A percentile compares a stretch with the other conserved stretches of the same genome.
phyloP scores from a whole-genome alignment of 2,113 vertebrate genomes.

The Macrotis lagotis region DNA sequence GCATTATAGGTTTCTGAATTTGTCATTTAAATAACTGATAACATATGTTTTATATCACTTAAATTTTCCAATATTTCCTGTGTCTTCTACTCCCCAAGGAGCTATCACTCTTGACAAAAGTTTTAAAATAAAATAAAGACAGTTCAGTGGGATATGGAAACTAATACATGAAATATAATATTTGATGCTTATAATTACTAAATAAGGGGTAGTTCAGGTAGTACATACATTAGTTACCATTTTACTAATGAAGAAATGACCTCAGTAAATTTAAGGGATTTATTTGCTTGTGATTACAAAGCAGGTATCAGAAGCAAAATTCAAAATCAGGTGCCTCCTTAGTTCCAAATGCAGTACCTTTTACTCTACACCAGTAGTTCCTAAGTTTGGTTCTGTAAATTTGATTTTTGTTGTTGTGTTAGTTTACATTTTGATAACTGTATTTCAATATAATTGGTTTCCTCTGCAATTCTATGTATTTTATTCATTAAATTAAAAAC shows the following conservation, averaged over 20 bases:
- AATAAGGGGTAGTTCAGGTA: not conserved
- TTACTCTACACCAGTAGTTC: no score
- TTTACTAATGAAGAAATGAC: not conserved
- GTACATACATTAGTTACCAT: not conserved
- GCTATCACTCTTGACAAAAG: no score
- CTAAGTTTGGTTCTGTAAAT: not conserved
- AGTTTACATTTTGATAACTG: not conserved
- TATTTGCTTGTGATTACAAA: not conserved
- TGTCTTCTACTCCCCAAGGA: no score
- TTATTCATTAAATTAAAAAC: not conserved
- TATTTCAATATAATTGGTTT: not conserved
- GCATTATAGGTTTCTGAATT: no score
- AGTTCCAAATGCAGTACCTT: no score
- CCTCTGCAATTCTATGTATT: not conserved
- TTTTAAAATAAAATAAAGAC: no score
- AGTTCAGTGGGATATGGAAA: no score
- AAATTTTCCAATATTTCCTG: no score
- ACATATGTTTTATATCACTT: no score
- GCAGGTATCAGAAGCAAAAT: not conserved
- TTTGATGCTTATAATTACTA: no score
- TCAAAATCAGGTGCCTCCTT: not conserved
- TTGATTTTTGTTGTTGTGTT: not conserved
- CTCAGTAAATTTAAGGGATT: not conserved
- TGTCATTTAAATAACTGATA: no score
- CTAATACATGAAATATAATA: no score